Percentiles rank a stretch among this genome's conserved stretches.
These are phyloP conservation scores for Silurus asotus DNA, from an alignment of 2,113 vertebrate genomes.

Conservation along the genomic window DNA sequence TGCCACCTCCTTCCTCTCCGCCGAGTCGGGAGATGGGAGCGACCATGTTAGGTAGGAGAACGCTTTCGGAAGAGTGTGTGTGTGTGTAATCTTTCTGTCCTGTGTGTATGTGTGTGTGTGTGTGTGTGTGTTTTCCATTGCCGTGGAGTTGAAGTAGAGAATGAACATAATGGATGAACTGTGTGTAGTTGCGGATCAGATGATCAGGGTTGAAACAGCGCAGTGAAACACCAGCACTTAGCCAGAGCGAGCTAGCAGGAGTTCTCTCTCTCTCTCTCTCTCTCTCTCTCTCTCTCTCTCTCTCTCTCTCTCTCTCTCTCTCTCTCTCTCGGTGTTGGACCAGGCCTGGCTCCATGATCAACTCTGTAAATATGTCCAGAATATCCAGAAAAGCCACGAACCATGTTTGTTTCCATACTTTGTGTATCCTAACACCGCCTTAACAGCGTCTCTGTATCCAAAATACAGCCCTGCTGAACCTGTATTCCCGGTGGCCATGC, in stretches of 20 bases:
- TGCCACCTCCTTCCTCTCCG: constrained; percentile 67
- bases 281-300: constrained; percentile 25
- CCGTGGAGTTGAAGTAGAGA: neutral
- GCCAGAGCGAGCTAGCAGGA: constrained; percentile 48
- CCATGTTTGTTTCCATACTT: neutral
- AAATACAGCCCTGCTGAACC: neutral
- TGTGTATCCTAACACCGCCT: neutral
- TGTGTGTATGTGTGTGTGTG: fast-evolving
- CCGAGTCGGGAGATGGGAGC: constrained; percentile 77
- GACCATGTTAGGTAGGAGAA: constrained; percentile 81
- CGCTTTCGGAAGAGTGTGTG: constrained; percentile 56
- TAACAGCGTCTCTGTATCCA: neutral
- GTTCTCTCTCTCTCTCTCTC: constrained; percentile 8
- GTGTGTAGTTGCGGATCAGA: neutral
- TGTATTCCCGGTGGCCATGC: neutral
- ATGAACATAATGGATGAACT: neutral
- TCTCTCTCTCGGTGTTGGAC: neutral
- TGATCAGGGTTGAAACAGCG: constrained; percentile 4
- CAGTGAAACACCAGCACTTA: constrained; percentile 40
- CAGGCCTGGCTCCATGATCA: constrained; percentile 39
- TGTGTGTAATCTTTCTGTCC: neutral
- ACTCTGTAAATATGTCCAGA: neutral
- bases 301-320: constrained; percentile 16
- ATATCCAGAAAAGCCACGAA: neutral
- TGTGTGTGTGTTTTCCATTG: constrained; percentile 13